Base-by-base conservation (phyloP, 1,140 invertebrate species). In the Lysiphlebus fabarum region DNA sequence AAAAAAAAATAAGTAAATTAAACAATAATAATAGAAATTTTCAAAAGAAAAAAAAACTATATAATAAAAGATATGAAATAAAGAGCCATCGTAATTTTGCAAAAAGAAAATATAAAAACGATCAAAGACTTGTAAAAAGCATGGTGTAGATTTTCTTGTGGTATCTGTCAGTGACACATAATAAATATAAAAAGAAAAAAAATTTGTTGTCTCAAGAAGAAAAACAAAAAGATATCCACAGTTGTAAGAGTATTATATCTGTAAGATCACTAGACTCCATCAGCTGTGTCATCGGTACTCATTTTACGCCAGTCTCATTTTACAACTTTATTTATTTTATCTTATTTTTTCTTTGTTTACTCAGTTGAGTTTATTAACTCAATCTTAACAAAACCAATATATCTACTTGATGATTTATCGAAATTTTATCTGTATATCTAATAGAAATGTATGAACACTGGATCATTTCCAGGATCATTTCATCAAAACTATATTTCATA, bases 261-360 rank as follows among this genome's bases (percentile, higher is more conserved):
- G 44, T 40, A 47, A 58, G 55, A 55, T 58, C 37, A 12, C 45
- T 10, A 34, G 40, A 49, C 11, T 41, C 51, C 45, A 50, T 54
- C 33, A 51, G 50, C 33, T 37, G 45, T 48, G 58, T 53, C 58
- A 57, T 57, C 56, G 56, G 38, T 47, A 49, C 56, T 57, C 56
- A 57, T 57, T 57, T 57, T 57, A 40, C 47, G 55, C 10, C 45
- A 42, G 44, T 47, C 49, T 51, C 38, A 51, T 51, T 34, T 51
- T 38, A 53, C 57, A 67, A 68, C 57, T 60, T 50, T 50, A 59
- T 61, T 62, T 62, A 65, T 65, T 56, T 59, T 64, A 53, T 63
- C 4, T 26, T 17, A 1, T 17, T 17, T 17, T 17, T 17, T 17
- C 17, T 17, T 17, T 17, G 3, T 17, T 17, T 26, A 26, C 17